Evolutionary conservation across 1,140 invertebrate species (phyloP), one percentile per base, ranked within the genome.

Genomic region (Hyposmocoma kahamanoa): DNA sequence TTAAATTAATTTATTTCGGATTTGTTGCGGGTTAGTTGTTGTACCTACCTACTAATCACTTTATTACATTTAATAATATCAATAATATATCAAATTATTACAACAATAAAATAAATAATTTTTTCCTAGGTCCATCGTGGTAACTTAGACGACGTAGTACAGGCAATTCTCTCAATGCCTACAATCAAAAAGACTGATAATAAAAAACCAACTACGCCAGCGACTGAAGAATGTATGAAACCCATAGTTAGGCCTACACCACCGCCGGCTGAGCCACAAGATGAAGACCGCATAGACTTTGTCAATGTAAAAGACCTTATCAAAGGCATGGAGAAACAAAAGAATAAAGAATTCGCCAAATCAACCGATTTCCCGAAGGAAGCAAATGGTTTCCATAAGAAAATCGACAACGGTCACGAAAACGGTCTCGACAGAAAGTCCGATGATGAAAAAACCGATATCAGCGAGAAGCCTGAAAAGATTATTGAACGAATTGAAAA

Each of bases 241-340:
- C 28, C 28, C 28, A 52, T 72, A n/a, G 50, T 59, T 11, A 77
- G 74, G 41, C 50, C 53, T 1, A 45, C 46, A 28, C 55, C 67
- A 0, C 43, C 45, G 8, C 53, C 56, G 13, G 50, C 49, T 3
- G 82, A 82, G 43, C 47, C 61, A 0, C 72, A 69, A 59, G 74
- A 84, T 28, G 77, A 83, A 47, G 81, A 86, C 39, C 64, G 75
- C 41, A 82, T 87, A 24, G 86, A 87, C 47, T 87, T 87, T 34
- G 79, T 87, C 0, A 87, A 87, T 45, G 86, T 87, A 0, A 87
- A 87, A 73, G 86, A 87, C 42, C 52, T 85, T 10, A 85, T 87
- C 17, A 87, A 87, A 61, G 86, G 82, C 18, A 87, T 87, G 82
- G 86, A 87, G 50, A 70, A 55, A 24, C 74, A 81, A 39, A 83